Percentiles rank a stretch among this genome's conserved stretches.
Evolutionary conservation across 2,797 vertebrate genomes (phyloP).

Genomic region (Tamandua tetradactyla): DNA sequence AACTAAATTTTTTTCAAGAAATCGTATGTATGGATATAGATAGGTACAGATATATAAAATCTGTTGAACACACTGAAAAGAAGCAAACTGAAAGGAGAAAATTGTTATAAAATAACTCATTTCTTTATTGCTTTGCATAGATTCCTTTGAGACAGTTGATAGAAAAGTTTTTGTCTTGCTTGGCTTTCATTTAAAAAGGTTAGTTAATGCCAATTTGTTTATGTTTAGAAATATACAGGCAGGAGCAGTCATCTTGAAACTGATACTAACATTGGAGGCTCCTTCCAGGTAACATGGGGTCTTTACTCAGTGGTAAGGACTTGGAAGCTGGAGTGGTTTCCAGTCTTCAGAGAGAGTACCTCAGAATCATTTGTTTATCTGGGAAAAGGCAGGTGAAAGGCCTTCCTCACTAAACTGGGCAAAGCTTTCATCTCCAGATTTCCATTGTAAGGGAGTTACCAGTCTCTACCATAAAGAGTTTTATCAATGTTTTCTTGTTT

Average conservation of each 20-base stretch:
- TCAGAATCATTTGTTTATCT: neutral
- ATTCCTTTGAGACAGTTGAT: neutral
- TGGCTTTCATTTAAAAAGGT: neutral
- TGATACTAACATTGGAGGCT: neutral
- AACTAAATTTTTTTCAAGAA: neutral
- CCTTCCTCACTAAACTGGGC: neutral
- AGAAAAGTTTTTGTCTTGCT: slow-evolving; percentile 4
- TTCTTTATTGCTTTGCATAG: neutral
- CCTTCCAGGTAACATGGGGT: neutral
- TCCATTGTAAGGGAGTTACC: neutral
- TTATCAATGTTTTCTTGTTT: slow-evolving; percentile 28
- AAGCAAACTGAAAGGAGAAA: slow-evolving; percentile 1
- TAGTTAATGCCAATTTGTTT: neutral
- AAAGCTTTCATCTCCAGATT: neutral
- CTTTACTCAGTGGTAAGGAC: too few species aligned
- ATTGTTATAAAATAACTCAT: neutral
- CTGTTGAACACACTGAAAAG: neutral
- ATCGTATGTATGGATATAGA: neutral
- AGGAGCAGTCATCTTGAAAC: neutral
- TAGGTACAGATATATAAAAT: neutral
- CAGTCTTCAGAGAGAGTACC: neutral
- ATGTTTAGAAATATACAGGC: neutral
- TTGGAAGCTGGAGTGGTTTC: neutral
- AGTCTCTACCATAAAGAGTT: slow-evolving; percentile 9
- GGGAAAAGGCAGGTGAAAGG: neutral